Evolutionary conservation across 2,888 invertebrate genomes (phyloP).

Genomic region (Mimachlamys varia): DNA sequence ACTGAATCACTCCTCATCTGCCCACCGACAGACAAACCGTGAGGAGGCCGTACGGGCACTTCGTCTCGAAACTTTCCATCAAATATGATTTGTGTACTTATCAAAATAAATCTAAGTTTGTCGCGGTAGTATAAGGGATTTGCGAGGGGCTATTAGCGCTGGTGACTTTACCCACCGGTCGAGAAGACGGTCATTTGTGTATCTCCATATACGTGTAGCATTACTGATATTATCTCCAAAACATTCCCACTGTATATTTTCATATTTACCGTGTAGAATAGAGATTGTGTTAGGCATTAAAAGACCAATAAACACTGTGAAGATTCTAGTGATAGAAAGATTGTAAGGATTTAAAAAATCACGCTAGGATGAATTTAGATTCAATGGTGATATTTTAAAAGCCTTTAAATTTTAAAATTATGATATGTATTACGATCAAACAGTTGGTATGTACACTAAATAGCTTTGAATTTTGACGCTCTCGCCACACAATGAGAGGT

Average conservation of each 20-base stretch:
- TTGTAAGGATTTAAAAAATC: slow-evolving; percentile 22
- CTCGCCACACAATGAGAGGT: not conserved
- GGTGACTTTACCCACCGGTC: not conserved
- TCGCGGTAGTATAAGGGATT: slow-evolving; percentile 20
- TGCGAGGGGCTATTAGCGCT: slow-evolving; percentile 6
- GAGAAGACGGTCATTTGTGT: slow-evolving; percentile 1
- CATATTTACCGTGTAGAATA: slow-evolving; percentile 31
- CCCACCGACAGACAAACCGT: not conserved
- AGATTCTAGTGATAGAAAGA: not conserved
- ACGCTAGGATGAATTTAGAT: slow-evolving; percentile 27
- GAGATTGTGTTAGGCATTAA: not conserved
- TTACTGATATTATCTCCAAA: slow-evolving; percentile 2
- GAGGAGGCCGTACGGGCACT: not conserved
- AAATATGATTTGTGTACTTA: slow-evolving; percentile 16
- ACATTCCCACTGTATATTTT: slow-evolving; percentile 7
- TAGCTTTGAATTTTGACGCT: slow-evolving; percentile 23
- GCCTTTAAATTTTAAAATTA: slow-evolving; percentile 34
- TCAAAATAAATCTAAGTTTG: slow-evolving; percentile 17
- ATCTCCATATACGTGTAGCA: not conserved
- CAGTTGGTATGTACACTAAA: slow-evolving; percentile 34
- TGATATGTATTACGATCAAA: slow-evolving; percentile 13
- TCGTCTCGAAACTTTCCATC: not conserved
- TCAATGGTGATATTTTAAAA: slow-evolving; percentile 15
- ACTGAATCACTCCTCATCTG: not conserved
- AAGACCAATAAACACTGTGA: slow-evolving; percentile 21